Conservation (phyloP, 2,888 invertebrate species). For the Bombylius discolor region DNA sequence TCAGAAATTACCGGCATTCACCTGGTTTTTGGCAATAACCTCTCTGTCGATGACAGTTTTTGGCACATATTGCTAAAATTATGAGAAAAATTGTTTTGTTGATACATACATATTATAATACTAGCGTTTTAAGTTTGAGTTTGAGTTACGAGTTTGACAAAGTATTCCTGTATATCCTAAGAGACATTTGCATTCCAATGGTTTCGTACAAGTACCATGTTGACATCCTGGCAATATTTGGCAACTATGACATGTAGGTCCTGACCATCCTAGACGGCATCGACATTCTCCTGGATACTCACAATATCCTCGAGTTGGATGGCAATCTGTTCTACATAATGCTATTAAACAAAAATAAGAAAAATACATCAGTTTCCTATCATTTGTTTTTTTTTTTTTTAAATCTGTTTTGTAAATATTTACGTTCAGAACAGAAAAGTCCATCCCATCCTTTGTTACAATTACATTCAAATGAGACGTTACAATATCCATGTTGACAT, state of each 20-base stretch:
- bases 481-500: constrained; percentile 76
- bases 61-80: constrained; percentile 61
- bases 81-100: no score
- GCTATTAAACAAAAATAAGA: constrained; percentile 41
- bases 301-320: constrained; percentile 73
- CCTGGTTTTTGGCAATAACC: constrained; percentile 73
- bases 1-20: constrained; percentile 50
- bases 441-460: constrained; percentile 81
- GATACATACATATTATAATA: neutral
- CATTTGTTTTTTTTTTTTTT: constrained; percentile 15
- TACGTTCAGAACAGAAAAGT: constrained; percentile 76
- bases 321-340: constrained; percentile 74
- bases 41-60: constrained; percentile 68
- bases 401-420: no score
- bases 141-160: constrained; percentile 77
- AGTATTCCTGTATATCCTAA: constrained; percentile 84
- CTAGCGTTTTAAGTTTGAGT: no score
- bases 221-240: constrained; percentile 81
- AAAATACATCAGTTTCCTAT: neutral
- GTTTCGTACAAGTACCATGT: constrained; percentile 79
- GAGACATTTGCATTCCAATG: constrained; percentile 79
- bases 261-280: constrained; percentile 84
- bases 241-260: constrained; percentile 73
- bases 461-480: constrained; percentile 73
- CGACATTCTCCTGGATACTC: constrained; percentile 76